Evolutionary conservation across 1,140 invertebrate species (phyloP).

Genomic region (Cataglyphis hispanica): DNA sequence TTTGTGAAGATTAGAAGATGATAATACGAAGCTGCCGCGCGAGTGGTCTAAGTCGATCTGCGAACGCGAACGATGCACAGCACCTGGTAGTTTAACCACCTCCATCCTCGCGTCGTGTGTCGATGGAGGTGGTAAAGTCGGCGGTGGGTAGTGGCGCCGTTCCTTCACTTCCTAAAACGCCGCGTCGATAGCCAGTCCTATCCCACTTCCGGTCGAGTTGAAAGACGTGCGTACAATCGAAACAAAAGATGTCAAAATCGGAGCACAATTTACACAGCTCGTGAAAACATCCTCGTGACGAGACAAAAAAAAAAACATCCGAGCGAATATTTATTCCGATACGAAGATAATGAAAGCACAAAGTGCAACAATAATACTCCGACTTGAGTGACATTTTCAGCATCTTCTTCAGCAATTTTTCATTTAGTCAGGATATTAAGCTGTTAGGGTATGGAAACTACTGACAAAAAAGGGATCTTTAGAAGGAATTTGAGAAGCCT

Average conservation of each 20-base stretch:
- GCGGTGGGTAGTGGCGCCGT: slow-evolving; percentile 59
- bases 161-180: slow-evolving; percentile 71
- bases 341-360: not conserved
- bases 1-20: not conserved
- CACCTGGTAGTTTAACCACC: slow-evolving; percentile 64
- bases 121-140: slow-evolving; percentile 65
- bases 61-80: slow-evolving; percentile 63
- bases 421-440: not conserved
- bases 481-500: not conserved
- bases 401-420: not conserved
- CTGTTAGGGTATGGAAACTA: slow-evolving; percentile 8
- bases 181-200: slow-evolving; percentile 63
- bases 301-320: slow-evolving; percentile 3
- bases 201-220: slow-evolving; percentile 58
- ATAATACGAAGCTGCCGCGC: slow-evolving; percentile 52
- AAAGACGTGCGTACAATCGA: slow-evolving; percentile 38
- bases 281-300: not conserved
- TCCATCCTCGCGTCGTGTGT: not conserved
- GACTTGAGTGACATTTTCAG: not conserved
- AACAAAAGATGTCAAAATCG: slow-evolving; percentile 14
- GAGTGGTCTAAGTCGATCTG: slow-evolving; percentile 71
- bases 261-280: not conserved
- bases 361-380: not conserved
- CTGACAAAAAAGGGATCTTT: slow-evolving; percentile 16
- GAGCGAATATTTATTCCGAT: not conserved